These are phyloP conservation scores for Tanypteryx hageni DNA, from an alignment of 2,888 invertebrate genomes.

Conservation along the genomic window DNA sequence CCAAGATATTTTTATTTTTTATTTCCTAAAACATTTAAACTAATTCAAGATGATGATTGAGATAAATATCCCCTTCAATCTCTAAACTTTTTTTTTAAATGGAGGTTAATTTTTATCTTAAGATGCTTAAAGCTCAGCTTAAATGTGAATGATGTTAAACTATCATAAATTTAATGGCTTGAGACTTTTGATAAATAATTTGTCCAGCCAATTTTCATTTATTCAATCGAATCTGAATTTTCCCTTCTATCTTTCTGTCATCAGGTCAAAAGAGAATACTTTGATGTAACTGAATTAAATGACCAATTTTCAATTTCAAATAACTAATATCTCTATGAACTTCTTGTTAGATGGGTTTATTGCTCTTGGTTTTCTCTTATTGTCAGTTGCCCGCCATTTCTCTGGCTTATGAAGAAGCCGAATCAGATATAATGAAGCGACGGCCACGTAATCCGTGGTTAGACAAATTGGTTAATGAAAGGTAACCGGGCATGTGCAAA, in stretches of 20 bases:
- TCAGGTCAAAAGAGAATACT: too few relatives aligned
- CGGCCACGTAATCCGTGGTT: slow-evolving; percentile 91
- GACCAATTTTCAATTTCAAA: neutral
- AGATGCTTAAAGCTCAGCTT: neutral
- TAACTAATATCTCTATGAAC: neutral
- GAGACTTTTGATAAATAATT: neutral
- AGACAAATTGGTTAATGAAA: slow-evolving; percentile 96
- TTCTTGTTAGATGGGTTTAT: slow-evolving; percentile 47
- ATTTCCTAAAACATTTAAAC: neutral
- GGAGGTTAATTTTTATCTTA: neutral
- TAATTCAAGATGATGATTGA: neutral
- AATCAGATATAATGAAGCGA: slow-evolving; percentile 96
- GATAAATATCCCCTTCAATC: neutral
- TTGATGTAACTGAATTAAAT: too few relatives aligned
- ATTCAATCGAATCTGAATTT: too few relatives aligned
- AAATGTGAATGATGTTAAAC: neutral
- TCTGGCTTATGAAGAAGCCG: slow-evolving; percentile 93
- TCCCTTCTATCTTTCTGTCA: too few relatives aligned
- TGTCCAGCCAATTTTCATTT: neutral
- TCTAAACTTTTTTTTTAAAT: neutral
- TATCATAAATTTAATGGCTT: neutral
- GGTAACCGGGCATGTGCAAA: slow-evolving; percentile 77
- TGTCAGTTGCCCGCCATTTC: slow-evolving; percentile 93
- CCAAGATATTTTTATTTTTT: neutral
- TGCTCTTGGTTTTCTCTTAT: slow-evolving; percentile 6